Evolutionary conservation across 92 coral and sea anemone species (phyloP).

Genomic region (Hydrozoanthus gracilis): DNA sequence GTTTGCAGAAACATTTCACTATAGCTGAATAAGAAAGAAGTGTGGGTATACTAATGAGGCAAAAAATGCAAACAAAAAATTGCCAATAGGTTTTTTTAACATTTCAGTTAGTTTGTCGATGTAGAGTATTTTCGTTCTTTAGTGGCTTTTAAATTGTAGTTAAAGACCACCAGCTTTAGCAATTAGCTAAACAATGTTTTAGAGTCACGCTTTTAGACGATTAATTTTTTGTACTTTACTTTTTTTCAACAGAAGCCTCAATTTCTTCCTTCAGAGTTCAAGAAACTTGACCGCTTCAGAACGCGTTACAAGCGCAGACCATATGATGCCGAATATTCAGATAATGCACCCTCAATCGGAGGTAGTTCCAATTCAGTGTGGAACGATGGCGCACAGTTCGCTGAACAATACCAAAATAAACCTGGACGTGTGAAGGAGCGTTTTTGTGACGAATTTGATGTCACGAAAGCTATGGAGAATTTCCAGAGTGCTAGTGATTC

Average conservation of each 20-base stretch:
- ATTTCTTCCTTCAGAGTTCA: slow-evolving; percentile 74
- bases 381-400: slow-evolving; percentile 87
- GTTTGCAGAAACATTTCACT: too few relatives aligned
- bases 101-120: too few relatives aligned
- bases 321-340: slow-evolving; percentile 77
- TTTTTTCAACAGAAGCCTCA: slow-evolving; percentile 54
- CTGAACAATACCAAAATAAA: slow-evolving; percentile 65
- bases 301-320: slow-evolving; percentile 70
- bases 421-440: slow-evolving; percentile 76
- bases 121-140: too few relatives aligned
- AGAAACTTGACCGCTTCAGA: slow-evolving; percentile 64
- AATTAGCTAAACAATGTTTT: too few relatives aligned
- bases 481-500: slow-evolving; percentile 20
- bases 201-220: background rate
- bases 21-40: too few relatives aligned
- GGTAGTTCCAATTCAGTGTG: slow-evolving; percentile 62
- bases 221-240: background rate
- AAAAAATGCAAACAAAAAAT: too few relatives aligned
- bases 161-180: too few relatives aligned
- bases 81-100: too few relatives aligned
- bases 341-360: slow-evolving; percentile 55
- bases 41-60: too few relatives aligned
- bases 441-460: slow-evolving; percentile 40
- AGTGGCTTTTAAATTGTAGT: too few relatives aligned
- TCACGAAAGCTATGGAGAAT: slow-evolving; percentile 10